These are phyloP conservation scores for Pluvialis apricaria DNA, from an alignment of 2,113 vertebrate genomes.

Conservation along the genomic window DNA sequence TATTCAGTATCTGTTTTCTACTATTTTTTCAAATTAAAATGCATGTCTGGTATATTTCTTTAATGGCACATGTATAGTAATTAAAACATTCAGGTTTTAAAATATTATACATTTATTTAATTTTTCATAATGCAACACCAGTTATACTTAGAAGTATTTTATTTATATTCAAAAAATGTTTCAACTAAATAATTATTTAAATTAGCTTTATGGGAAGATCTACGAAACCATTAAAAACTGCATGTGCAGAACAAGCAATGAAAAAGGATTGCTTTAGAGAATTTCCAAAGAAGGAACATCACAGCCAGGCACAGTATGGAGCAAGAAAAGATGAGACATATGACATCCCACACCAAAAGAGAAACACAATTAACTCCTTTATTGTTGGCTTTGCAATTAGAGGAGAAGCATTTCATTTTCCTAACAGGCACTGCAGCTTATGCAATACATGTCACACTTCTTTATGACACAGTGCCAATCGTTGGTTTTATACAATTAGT, in stretches of 20 bases:
- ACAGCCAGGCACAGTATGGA: conserved; percentile 42
- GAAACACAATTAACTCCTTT: conserved; percentile 70
- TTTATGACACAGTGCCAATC: conserved; percentile 59
- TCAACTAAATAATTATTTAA: not conserved
- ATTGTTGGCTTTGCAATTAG: conserved; percentile 53
- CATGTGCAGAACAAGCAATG: not conserved
- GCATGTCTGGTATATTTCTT: not conserved
- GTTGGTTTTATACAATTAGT: conserved; percentile 17
- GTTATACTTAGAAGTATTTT: not conserved
- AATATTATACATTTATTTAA: not conserved
- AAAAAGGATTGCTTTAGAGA: conserved; percentile 32
- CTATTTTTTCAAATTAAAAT: not conserved
- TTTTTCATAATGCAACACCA: not conserved
- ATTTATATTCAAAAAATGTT: not conserved
- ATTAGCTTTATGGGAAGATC: not conserved
- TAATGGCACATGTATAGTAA: not conserved
- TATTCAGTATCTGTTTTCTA: not conserved
- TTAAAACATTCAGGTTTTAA: not conserved
- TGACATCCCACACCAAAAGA: conserved; percentile 61
- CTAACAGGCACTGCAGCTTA: conserved; percentile 47
- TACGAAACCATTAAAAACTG: not conserved
- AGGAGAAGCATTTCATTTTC: conserved; percentile 57
- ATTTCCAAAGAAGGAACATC: conserved; percentile 32
- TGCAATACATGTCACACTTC: conserved; percentile 52
- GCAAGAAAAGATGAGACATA: conserved; percentile 47